Percentiles rank a stretch among this genome's conserved stretches.
phyloP scores from a whole-genome alignment of 2,113 vertebrate species.

The Cyanoramphus novaezelandiae region DNA sequence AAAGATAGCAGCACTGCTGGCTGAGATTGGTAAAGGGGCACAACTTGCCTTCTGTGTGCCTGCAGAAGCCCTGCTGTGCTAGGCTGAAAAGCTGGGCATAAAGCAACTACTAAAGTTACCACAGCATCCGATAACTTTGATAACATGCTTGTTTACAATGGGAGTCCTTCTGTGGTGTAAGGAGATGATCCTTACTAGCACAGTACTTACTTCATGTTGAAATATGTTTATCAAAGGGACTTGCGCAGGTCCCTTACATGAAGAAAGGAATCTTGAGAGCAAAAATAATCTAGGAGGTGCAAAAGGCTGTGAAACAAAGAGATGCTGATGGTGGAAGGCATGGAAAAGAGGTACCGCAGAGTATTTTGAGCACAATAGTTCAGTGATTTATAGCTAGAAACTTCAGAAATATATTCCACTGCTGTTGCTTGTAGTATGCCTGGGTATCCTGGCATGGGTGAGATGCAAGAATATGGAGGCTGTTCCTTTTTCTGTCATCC shows the following conservation, averaged over 20 bases:
- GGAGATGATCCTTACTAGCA: neutral
- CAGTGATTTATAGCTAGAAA: neutral
- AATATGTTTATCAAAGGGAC: neutral
- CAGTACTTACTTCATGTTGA: neutral
- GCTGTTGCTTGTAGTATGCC: neutral
- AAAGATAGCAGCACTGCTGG: neutral
- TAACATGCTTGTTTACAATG: neutral
- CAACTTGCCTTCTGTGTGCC: neutral
- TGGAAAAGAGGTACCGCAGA: neutral
- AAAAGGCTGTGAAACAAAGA: neutral
- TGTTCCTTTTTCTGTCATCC: neutral
- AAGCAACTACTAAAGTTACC: neutral
- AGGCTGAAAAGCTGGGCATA: neutral
- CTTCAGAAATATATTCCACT: neutral
- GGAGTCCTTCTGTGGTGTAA: neutral
- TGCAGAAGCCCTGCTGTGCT: neutral
- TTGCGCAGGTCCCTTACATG: neutral
- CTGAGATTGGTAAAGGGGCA: neutral
- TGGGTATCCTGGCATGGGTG: neutral
- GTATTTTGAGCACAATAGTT: neutral
- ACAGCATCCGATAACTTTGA: neutral
- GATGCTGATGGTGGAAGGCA: neutral
- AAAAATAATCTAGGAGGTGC: neutral
- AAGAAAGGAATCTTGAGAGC: neutral
- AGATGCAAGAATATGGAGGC: neutral